A percentile compares a stretch with the other conserved stretches of the same genome.
Conservation (phyloP, 2,888 invertebrate genomes). For the Trichopria drosophilae region DNA sequence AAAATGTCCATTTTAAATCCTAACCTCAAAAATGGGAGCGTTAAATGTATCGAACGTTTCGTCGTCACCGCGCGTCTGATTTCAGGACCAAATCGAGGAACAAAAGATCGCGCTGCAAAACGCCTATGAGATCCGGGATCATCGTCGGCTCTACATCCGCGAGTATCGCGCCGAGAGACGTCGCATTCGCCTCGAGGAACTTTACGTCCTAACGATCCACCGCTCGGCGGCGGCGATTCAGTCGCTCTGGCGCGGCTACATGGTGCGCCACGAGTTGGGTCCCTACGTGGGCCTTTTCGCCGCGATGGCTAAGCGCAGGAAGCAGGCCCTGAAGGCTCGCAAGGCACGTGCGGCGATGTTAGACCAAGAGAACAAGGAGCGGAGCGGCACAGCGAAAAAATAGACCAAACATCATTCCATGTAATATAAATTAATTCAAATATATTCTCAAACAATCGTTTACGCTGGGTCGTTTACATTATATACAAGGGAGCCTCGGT, state of each 20-base stretch:
- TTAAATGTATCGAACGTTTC: too few relatives aligned
- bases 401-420: too few relatives aligned
- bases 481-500: conserved; percentile 53
- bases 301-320: too few relatives aligned
- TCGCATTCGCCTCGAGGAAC: conserved; percentile 30
- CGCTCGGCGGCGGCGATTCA: conserved; percentile 46
- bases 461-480: conserved; percentile 52
- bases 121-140: conserved; percentile 30
- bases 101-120: conserved; percentile 39
- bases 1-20: too few relatives aligned
- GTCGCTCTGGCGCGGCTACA: conserved; percentile 46
- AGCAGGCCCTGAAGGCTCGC: too few relatives aligned
- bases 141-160: conserved; percentile 42
- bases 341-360: too few relatives aligned
- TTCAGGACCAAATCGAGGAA: conserved; percentile 42
- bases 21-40: too few relatives aligned
- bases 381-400: too few relatives aligned
- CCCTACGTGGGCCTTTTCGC: conserved; percentile 24
- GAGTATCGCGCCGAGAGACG: conserved; percentile 36
- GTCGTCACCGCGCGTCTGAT: too few relatives aligned
- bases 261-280: conserved; percentile 48
- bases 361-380: too few relatives aligned
- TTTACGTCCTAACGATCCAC: conserved; percentile 37
- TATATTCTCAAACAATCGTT: conserved; percentile 57
- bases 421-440: conserved; percentile 58